Percentiles rank a stretch among this genome's conserved stretches.
These are phyloP conservation scores for Trachelus iudaicus DNA, from an alignment of 2,888 invertebrate genomes.

Conservation along the genomic window DNA sequence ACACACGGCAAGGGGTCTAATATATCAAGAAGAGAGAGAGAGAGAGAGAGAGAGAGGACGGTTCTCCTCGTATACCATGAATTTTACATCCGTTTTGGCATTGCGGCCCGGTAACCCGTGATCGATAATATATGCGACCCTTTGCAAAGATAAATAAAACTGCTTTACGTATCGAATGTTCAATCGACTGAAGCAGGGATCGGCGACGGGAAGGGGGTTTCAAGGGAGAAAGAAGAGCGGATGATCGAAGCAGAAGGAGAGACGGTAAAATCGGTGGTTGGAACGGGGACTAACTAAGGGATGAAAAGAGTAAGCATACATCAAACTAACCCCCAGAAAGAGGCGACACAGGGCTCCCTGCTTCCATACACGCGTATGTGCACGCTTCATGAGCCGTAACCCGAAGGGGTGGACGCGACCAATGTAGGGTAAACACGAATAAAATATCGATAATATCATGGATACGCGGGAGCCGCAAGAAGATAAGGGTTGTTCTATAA, in stretches of 20 bases:
- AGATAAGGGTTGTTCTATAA: conserved; percentile 26
- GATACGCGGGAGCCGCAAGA: conserved; percentile 20
- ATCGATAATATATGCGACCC: conserved; percentile 44
- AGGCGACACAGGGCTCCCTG: conserved; percentile 12
- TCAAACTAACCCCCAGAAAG: conserved; percentile 32
- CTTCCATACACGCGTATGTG: conserved; percentile 16
- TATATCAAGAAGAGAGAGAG: not conserved
- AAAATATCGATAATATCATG: conserved; percentile 48
- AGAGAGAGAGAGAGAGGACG: not conserved
- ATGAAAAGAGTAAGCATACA: conserved; percentile 26
- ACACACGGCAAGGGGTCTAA: not conserved
- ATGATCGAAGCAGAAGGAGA: not conserved
- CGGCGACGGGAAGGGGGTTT: not conserved
- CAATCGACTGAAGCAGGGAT: not conserved
- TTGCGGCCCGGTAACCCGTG: conserved; percentile 28
- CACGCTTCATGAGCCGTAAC: conserved; percentile 23
- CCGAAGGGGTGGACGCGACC: conserved; percentile 19
- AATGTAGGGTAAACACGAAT: conserved; percentile 47
- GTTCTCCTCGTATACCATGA: conserved; percentile 21
- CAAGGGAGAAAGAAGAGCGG: conserved; percentile 9
- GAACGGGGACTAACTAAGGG: conserved; percentile 25
- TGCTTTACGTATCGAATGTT: conserved; percentile 26
- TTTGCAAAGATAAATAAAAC: conserved; percentile 36
- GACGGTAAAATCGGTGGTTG: not conserved
- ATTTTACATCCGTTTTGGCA: conserved; percentile 44